Evolutionary conservation across 2,888 invertebrate species (phyloP), one percentile per base, ranked within the genome.

Genomic region (Mythimna pallens): DNA sequence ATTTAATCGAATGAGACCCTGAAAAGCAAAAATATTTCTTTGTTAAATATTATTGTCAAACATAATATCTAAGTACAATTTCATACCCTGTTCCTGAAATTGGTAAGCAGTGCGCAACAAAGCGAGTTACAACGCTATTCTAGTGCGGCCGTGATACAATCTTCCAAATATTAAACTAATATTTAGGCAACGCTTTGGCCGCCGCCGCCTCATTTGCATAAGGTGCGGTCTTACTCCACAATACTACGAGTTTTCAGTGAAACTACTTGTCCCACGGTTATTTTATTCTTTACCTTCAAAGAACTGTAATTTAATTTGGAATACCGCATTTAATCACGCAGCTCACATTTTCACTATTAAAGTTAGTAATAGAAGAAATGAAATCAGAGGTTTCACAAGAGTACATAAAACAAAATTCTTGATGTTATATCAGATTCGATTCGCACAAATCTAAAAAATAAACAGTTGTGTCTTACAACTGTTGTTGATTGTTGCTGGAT

Each of bases 101-200:
- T 43, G 54, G 10, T 6, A 57, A 67, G 20, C 17, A 2, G 25
- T 62, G 10, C 20, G 10, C 36, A 64, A 66, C 63, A 73, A 81
- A 77, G 65, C 82, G 81, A 93, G 93, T 86, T 94, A 86, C 92
- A 92, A 89, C 84, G 80, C 80, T 92, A 75, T 87, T 88, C 88
- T 71, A 83, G 65, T 89, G 86, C 90, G 83, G 82, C 84, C 73
- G 85, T 90, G 96, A 95, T 95, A 94, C 92, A 91, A 96, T 96
- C 95, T 94, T 87, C 92, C 90, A 94, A 95, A 95, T 94, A 96
- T 95, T 95, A 96, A 96, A 96, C 96, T 96, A 95, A 96, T 96
- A 96, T 96, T 96, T 96, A 96, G 96, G 96, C 95, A 96, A 95
- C 94, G 95, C 96, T 96, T 96, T 96, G 95, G 93, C 91, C 88